phyloP scores from a whole-genome alignment of 1,140 invertebrate species.

The Cyclargus thomasi region DNA sequence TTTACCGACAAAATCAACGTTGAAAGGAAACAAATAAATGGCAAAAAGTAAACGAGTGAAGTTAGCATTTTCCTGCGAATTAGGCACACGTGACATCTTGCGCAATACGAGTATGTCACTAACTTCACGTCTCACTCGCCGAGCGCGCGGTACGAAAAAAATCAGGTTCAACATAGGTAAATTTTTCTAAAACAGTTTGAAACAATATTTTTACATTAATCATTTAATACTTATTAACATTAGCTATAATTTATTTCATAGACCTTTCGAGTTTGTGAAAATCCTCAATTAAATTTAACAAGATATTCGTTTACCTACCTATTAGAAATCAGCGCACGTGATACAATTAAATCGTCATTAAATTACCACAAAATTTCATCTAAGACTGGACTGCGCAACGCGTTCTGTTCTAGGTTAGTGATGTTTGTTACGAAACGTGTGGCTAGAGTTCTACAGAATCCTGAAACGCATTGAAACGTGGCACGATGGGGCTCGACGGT shows the following conservation, averaged over 20 bases:
- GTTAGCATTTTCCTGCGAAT: neutral
- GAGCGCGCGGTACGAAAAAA: conserved; percentile 38
- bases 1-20: neutral
- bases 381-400: neutral
- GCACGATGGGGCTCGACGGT: neutral
- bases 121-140: neutral
- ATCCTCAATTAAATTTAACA: conserved; percentile 69
- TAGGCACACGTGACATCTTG: neutral
- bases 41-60: neutral
- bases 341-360: neutral
- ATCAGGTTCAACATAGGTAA: conserved; percentile 70
- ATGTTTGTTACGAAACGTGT: neutral
- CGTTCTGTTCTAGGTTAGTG: conserved; percentile 16
- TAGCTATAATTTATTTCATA: conserved; percentile 72
- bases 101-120: conserved; percentile 32
- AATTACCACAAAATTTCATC: conserved; percentile 3
- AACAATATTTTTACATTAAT: conserved; percentile 67
- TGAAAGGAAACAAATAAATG: neutral
- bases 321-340: conserved; percentile 24
- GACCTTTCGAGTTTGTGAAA: conserved; percentile 67
- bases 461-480: conserved; percentile 24
- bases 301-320: conserved; percentile 70
- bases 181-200: conserved; percentile 73
- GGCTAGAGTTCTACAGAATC: conserved; percentile 6
- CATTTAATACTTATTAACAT: conserved; percentile 72